Percentiles rank a stretch among this genome's conserved stretches.
These are phyloP conservation scores for Danaus chrysippus DNA, from an alignment of 2,888 invertebrate species.

Conservation along the genomic window DNA sequence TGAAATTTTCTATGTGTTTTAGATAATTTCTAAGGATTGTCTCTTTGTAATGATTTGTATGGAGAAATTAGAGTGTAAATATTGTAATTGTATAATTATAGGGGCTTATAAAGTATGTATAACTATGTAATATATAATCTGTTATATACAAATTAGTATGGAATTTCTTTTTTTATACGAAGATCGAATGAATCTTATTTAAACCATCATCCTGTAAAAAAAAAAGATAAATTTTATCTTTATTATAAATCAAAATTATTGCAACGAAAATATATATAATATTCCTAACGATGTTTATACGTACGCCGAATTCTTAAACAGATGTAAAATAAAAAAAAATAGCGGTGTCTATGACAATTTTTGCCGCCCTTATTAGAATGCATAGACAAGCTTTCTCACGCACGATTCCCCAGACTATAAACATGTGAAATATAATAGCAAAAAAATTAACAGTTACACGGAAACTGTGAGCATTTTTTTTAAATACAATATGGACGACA, in stretches of 20 bases:
- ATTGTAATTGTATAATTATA: too few species aligned
- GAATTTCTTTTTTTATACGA: neutral
- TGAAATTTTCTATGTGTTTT: too few species aligned
- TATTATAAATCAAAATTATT: neutral
- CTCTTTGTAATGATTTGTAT: too few species aligned
- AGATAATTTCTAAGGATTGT: too few species aligned
- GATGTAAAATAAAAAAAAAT: slow-evolving; percentile 36
- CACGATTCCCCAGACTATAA: slow-evolving; percentile 38
- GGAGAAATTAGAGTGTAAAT: too few species aligned
- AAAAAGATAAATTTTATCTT: neutral
- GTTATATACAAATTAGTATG: too few species aligned
- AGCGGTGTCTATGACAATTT: slow-evolving; percentile 37
- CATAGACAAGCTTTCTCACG: slow-evolving; percentile 46
- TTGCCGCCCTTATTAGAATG: slow-evolving; percentile 49
- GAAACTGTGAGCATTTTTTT: slow-evolving; percentile 50
- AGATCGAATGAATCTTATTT: neutral
- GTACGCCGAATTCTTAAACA: slow-evolving; percentile 33
- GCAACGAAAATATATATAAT: slow-evolving; percentile 9
- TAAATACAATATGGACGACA: slow-evolving; percentile 64
- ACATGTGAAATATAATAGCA: slow-evolving; percentile 35
- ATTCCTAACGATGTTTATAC: slow-evolving; percentile 26
- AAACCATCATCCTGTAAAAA: neutral
- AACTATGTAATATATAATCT: too few species aligned
- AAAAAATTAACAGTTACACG: slow-evolving; percentile 57
- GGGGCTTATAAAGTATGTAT: too few species aligned